Conservation (phyloP, 2,797 vertebrate genomes). For the Gambelia wislizenii region DNA sequence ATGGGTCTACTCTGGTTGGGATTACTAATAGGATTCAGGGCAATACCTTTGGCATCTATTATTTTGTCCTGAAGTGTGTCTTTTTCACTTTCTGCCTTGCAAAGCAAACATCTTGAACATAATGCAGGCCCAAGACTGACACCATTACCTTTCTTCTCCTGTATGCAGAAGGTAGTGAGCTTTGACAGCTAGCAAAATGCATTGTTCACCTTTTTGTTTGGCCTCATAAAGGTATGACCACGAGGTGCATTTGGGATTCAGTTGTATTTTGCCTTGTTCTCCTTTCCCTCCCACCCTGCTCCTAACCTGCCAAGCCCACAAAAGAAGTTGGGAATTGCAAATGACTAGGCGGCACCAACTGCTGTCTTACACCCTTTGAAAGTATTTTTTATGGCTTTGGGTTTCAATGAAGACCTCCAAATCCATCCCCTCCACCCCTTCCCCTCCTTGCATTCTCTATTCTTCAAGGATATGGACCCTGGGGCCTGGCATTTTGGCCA, state of each 20-base stretch:
- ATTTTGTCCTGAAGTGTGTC: neutral
- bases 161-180: too few species aligned
- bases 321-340: neutral
- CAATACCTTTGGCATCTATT: neutral
- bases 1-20: too few species aligned
- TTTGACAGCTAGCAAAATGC: too few species aligned
- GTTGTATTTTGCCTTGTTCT: too few species aligned
- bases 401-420: neutral
- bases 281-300: neutral
- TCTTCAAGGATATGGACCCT: neutral
- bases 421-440: neutral
- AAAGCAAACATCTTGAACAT: too few species aligned
- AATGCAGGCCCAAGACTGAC: too few species aligned
- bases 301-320: neutral
- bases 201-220: too few species aligned
- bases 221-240: too few species aligned
- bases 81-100: too few species aligned
- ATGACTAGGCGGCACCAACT: neutral
- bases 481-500: neutral
- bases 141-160: too few species aligned
- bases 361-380: conserved; percentile 1
- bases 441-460: neutral
- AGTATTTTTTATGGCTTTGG: conserved; percentile 32
- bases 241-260: too few species aligned
- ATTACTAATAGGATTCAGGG: too few species aligned